phyloP scores from a whole-genome alignment of 2,888 invertebrate species.

The Cerastoderma edule region DNA sequence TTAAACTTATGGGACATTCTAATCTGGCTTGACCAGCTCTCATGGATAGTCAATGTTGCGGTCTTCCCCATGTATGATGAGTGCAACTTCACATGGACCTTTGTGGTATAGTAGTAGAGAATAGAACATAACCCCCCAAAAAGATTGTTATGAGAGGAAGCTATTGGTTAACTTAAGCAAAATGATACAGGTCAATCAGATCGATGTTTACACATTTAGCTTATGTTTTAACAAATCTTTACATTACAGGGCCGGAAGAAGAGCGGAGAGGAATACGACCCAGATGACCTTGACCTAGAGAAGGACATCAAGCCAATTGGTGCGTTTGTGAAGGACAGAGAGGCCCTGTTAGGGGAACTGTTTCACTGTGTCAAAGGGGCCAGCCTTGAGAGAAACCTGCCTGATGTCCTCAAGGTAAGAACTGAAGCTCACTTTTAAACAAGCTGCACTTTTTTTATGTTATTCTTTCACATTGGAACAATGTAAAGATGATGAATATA shows the following conservation, averaged over 20 bases:
- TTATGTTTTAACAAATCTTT: not conserved
- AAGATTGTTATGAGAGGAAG: too few species aligned
- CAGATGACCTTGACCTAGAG: conserved; percentile 83
- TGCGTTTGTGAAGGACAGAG: conserved; percentile 82
- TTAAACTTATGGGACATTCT: too few species aligned
- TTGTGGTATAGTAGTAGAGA: too few species aligned
- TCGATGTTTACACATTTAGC: not conserved
- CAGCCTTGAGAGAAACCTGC: conserved; percentile 83
- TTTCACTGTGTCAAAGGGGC: conserved; percentile 82
- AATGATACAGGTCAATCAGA: not conserved
- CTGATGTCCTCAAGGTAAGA: conserved; percentile 84
- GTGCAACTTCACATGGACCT: too few species aligned
- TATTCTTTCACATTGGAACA: too few species aligned
- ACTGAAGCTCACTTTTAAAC: too few species aligned
- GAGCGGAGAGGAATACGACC: conserved; percentile 65
- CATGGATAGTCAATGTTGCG: too few species aligned
- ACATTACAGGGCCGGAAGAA: conserved; percentile 35
- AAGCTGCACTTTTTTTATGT: too few species aligned
- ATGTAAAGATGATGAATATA: too few species aligned
- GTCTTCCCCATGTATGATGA: not conserved
- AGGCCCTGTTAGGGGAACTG: conserved; percentile 83
- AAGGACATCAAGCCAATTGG: conserved; percentile 82
- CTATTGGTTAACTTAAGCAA: not conserved
- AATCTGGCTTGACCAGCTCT: too few species aligned
- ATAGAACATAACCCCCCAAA: too few species aligned